Evolutionary conservation across 2,797 vertebrate genomes (phyloP).

Genomic region (Pseudomugil gertrudae): DNA sequence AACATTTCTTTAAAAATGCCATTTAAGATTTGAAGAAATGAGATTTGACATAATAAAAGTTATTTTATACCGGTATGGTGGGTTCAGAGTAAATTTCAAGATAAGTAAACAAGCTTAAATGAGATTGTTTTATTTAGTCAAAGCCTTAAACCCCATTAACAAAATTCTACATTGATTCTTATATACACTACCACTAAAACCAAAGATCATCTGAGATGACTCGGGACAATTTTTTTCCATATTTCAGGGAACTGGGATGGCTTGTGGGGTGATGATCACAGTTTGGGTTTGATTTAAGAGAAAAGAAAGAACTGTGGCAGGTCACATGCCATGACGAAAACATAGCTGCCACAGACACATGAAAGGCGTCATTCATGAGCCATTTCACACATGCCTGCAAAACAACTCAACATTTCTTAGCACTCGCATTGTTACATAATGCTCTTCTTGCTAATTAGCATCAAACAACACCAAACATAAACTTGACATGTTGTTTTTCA

Average conservation of each 20-base stretch:
- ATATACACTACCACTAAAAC: neutral
- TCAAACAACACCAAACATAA: slow-evolving; percentile 57
- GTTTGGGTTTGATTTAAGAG: slow-evolving; percentile 59
- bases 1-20: neutral
- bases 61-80: neutral
- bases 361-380: slow-evolving; percentile 77
- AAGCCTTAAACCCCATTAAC: neutral
- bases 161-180: neutral
- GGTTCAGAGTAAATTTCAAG: neutral
- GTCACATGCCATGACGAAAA: slow-evolving; percentile 73
- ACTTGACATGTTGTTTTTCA: slow-evolving; percentile 40
- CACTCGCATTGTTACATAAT: slow-evolving; percentile 38
- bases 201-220: slow-evolving; percentile 2
- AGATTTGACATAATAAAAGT: neutral
- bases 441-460: slow-evolving; percentile 39
- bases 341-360: slow-evolving; percentile 56
- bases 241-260: slow-evolving; percentile 6
- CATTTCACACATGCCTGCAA: slow-evolving; percentile 57
- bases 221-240: neutral
- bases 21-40: neutral
- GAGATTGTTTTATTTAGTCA: neutral
- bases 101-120: neutral
- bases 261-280: slow-evolving; percentile 19
- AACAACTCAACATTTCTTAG: slow-evolving; percentile 64
- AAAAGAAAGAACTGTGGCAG: slow-evolving; percentile 50